Evolutionary conservation across 2,113 vertebrate species (phyloP).

Genomic region (Nothocercus julius): DNA sequence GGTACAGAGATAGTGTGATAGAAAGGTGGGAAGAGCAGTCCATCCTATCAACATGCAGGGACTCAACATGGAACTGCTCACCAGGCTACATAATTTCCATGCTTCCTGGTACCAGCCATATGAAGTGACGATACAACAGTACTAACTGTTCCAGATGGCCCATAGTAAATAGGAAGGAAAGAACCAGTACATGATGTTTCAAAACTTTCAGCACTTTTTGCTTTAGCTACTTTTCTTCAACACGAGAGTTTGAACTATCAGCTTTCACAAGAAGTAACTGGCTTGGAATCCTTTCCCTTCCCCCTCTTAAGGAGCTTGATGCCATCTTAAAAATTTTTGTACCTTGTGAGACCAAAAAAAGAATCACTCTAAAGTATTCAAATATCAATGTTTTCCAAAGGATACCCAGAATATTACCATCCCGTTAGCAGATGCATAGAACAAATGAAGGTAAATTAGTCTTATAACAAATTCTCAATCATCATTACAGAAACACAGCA

Average conservation of each 20-base stretch:
- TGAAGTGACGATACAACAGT: neutral
- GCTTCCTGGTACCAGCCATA: neutral
- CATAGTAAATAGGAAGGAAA: conserved; percentile 71
- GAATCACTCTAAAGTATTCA: too few relatives aligned
- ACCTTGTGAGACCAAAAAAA: neutral
- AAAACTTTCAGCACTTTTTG: neutral
- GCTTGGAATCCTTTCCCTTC: conserved; percentile 47
- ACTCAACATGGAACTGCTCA: conserved; percentile 40
- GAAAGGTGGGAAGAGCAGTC: conserved; percentile 29
- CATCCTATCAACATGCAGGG: neutral
- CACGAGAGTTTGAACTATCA: conserved; percentile 36
- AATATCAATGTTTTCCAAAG: neutral
- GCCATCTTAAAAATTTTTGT: conserved; percentile 14
- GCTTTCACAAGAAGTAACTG: conserved; percentile 24
- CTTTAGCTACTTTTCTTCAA: conserved; percentile 63
- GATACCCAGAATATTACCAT: neutral
- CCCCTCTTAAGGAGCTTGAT: conserved; percentile 31
- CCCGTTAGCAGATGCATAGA: neutral
- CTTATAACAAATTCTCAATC: neutral
- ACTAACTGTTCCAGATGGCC: neutral
- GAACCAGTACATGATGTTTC: neutral
- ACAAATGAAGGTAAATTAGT: neutral
- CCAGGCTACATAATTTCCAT: conserved; percentile 57
- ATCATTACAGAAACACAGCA: neutral
- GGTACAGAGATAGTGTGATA: neutral